Conservation (phyloP, 2,888 invertebrate genomes). For the Steromphala cineraria region DNA sequence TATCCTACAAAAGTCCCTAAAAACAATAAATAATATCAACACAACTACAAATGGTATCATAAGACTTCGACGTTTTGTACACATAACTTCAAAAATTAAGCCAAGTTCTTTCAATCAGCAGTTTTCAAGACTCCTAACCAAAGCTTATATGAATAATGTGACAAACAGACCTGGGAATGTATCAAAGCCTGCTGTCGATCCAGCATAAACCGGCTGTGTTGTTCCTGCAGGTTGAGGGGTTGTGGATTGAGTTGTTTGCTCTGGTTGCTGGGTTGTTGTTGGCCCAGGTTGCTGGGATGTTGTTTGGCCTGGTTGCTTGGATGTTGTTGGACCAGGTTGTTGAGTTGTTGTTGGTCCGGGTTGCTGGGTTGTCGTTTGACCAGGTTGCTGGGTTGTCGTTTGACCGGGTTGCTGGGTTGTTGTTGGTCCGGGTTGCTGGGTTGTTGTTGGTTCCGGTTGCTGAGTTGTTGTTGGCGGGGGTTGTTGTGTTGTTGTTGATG, state of each 20-base stretch:
- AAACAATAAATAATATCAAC: no score
- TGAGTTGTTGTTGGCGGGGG: background rate
- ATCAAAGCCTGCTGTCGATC: no score
- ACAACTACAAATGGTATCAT: no score
- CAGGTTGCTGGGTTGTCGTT: background rate
- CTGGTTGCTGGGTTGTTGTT: background rate
- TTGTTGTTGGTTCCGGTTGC: background rate
- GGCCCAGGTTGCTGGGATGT: background rate
- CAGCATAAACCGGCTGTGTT: no score
- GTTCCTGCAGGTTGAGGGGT: no score
- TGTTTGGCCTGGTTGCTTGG: background rate
- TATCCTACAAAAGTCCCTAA: no score
- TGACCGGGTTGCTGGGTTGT: background rate
- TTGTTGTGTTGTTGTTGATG: background rate
- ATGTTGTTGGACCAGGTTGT: background rate
- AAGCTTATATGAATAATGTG: no score
- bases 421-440: background rate
- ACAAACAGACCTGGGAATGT: no score
- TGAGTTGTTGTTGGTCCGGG: background rate
- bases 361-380: background rate
- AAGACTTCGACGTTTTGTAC: no score
- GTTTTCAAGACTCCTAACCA: no score
- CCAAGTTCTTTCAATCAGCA: no score
- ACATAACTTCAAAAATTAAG: no score
- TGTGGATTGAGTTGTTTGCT: background rate